phyloP scores from a whole-genome alignment of 2,113 vertebrate species.

The Phodopus roborovskii region DNA sequence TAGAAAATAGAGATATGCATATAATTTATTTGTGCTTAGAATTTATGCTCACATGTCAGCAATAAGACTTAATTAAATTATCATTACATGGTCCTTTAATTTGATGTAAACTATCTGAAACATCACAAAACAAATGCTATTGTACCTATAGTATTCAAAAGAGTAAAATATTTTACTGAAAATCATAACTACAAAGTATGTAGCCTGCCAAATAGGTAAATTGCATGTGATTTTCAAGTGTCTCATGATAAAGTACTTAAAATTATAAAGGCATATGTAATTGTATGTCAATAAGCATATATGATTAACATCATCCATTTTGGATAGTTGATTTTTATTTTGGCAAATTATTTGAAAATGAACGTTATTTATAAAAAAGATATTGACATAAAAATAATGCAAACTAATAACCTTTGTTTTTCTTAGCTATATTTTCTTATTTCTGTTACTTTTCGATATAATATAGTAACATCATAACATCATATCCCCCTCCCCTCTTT shows the following conservation, averaged over 20 bases:
- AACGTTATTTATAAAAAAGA: neutral
- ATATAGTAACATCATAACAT: neutral
- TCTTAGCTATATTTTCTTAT: neutral
- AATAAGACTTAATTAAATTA: neutral
- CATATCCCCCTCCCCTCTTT: neutral
- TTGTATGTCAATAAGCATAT: neutral
- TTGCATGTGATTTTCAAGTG: neutral
- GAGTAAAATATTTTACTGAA: neutral
- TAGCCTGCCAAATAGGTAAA: neutral
- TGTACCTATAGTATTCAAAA: neutral
- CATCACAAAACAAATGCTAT: neutral
- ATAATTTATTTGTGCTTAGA: neutral
- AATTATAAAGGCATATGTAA: neutral
- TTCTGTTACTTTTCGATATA: neutral
- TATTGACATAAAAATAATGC: neutral
- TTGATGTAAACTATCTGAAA: neutral
- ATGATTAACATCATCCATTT: neutral
- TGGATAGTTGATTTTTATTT: neutral
- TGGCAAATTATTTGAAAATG: neutral
- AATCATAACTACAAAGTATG: neutral
- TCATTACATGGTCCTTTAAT: neutral
- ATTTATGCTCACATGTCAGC: neutral
- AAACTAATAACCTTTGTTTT: neutral
- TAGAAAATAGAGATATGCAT: neutral
- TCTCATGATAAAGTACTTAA: neutral